A percentile compares a stretch with the other conserved stretches of the same genome.
Conservation (phyloP, 2,888 invertebrate species). For the Ichneumon xanthorius region DNA sequence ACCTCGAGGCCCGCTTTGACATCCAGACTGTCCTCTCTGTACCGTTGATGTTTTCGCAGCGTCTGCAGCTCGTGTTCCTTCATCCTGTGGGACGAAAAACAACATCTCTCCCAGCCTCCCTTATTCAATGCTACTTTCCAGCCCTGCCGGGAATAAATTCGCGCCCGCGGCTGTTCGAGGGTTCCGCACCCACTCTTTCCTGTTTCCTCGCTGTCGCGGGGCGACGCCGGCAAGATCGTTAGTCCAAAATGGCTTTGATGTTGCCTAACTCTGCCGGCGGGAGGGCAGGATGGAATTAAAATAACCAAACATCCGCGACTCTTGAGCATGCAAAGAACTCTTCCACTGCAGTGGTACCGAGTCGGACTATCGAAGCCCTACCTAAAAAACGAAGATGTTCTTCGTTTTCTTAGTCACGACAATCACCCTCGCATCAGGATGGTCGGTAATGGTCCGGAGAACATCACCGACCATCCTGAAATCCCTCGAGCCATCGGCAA, state of each 20-base stretch:
- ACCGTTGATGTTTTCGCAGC: constrained; percentile 17
- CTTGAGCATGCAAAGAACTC: background rate
- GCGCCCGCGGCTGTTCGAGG: constrained; percentile 61
- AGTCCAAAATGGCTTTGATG: constrained; percentile 55
- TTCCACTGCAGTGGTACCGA: background rate
- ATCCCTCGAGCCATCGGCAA: background rate
- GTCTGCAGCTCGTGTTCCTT: constrained; percentile 38
- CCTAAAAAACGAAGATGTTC: background rate
- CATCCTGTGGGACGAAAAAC: constrained; percentile 35
- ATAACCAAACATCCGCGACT: background rate
- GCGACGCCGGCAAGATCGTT: constrained; percentile 10
- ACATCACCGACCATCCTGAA: background rate
- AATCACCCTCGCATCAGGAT: constrained; percentile 23
- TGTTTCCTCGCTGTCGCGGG: constrained; percentile 13
- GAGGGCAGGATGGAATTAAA: background rate
- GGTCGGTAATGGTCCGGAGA: background rate
- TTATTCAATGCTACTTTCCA: constrained; percentile 61
- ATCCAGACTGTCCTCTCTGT: constrained; percentile 13
- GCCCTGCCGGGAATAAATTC: constrained; percentile 59
- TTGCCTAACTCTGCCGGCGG: constrained; percentile 19
- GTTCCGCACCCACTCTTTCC: constrained; percentile 42
- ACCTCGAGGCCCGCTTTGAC: constrained; percentile 15
- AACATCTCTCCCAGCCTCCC: constrained; percentile 23
- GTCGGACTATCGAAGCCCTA: background rate
- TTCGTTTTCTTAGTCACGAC: constrained; percentile 37